Evolutionary conservation across 2,888 invertebrate genomes (phyloP), one percentile per base, ranked within the genome.

Genomic region (Leptopilina myrica): DNA sequence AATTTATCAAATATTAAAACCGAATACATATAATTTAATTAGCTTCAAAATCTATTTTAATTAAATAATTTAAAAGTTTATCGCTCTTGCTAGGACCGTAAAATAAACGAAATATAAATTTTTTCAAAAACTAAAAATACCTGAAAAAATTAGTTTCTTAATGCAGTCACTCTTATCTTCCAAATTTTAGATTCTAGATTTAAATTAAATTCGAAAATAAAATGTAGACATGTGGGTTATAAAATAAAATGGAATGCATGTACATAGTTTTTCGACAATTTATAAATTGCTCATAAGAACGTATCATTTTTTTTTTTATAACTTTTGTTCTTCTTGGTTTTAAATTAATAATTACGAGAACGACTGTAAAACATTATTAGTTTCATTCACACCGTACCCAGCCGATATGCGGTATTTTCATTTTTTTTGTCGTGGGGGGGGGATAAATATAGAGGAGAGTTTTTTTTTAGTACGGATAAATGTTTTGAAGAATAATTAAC

Each of bases 401-500:
- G 73, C 53, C 53, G 56, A 73, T 73, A 73, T 73, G 73, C 33
- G 53, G 26, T n/a, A 69, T 53, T 56, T 53, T 69, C 53, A 20
- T 53, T 56, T 53, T 49, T 49, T 49, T 49, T 49, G 9, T 12
- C 49, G 33, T 33, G 33, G 33, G 33, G 33, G 33, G 49, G 9
- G 56, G 56, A 56, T 73, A 73, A 73, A 49, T 49, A 49, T 73
- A 56, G 56, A 73, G 56, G 56, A 73, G 33, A 56, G 67, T 20
- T 49, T 49, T 46, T 46, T 46, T 46, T 49, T 14, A 53, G 73
- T 69, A 33, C 69, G 33, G n/a, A 46, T 66, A 73, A 73, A 56
- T 73, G 73, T 26, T 11, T 43, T 49, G 69, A 73, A 73, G 73
- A 73, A 73, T 56, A 73, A 49, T 49, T 49, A 73, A 73, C 73